Evolutionary conservation across 2,113 vertebrate genomes (phyloP).

Genomic region (Atractosteus spatula): DNA sequence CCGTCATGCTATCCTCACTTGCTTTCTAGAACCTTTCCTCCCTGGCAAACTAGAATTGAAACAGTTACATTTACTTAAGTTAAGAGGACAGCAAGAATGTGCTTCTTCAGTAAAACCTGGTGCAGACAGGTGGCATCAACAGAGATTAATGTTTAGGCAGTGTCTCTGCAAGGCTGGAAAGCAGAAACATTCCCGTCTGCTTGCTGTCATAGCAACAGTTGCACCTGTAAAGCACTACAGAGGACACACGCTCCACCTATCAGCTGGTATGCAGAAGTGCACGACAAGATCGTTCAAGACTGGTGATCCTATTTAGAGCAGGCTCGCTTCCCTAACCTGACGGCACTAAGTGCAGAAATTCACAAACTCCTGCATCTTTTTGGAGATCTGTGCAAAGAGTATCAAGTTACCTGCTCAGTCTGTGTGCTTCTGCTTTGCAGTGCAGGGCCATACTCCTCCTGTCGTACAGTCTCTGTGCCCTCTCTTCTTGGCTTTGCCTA

Average conservation of each 20-base stretch:
- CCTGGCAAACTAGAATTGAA: too few relatives aligned
- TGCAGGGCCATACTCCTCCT: too few relatives aligned
- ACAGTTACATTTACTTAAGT: too few relatives aligned
- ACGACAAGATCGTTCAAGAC: too few relatives aligned
- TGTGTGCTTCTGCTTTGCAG: slow-evolving; percentile 66
- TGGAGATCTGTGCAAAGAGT: neutral
- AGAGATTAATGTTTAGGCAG: slow-evolving; percentile 38
- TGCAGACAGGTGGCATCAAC: neutral
- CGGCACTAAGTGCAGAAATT: too few relatives aligned
- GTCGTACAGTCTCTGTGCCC: too few relatives aligned
- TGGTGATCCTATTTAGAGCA: too few relatives aligned
- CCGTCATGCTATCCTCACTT: slow-evolving; percentile 70
- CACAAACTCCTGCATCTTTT: neutral
- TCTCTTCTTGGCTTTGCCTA: too few relatives aligned
- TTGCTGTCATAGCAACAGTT: slow-evolving; percentile 72
- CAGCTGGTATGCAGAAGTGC: slow-evolving; percentile 26
- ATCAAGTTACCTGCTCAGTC: slow-evolving; percentile 66
- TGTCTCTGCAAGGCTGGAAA: slow-evolving; percentile 18
- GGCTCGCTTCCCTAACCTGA: too few relatives aligned
- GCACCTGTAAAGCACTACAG: slow-evolving; percentile 46
- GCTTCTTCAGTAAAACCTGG: neutral
- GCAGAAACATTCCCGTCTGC: slow-evolving; percentile 54
- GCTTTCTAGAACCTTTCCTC: too few relatives aligned
- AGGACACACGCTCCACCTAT: slow-evolving; percentile 42
- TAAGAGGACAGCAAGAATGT: neutral